These are phyloP conservation scores for Thereva unica DNA, from an alignment of 2,888 invertebrate species.

Conservation along the genomic window DNA sequence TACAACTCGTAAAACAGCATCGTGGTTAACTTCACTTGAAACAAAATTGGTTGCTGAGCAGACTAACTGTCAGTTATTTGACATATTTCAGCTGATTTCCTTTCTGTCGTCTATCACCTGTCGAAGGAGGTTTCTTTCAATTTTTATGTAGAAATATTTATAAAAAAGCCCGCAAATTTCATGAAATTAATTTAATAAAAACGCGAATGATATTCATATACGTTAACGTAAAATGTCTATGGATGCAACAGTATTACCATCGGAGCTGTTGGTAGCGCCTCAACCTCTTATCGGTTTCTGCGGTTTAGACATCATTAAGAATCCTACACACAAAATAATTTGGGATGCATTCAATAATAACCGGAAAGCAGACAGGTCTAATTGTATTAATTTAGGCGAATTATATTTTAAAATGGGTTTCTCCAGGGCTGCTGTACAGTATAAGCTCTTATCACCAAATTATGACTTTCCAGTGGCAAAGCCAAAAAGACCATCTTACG, in stretches of 20 bases:
- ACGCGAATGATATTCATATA: slow-evolving; percentile 28
- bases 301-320: slow-evolving; percentile 83
- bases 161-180: not conserved
- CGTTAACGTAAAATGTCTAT: slow-evolving; percentile 59
- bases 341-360: slow-evolving; percentile 92
- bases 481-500: slow-evolving; percentile 86
- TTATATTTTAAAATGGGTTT: not conserved
- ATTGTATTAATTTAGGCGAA: not conserved
- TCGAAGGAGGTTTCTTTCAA: slow-evolving; percentile 12
- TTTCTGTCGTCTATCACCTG: slow-evolving; percentile 30
- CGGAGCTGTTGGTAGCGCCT: slow-evolving; percentile 82
- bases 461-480: slow-evolving; percentile 88
- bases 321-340: slow-evolving; percentile 85
- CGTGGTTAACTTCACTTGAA: slow-evolving; percentile 3
- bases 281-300: slow-evolving; percentile 85
- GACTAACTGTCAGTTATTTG: not conserved
- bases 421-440: slow-evolving; percentile 75
- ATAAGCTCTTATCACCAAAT: slow-evolving; percentile 78
- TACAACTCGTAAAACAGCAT: not conserved
- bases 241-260: slow-evolving; percentile 73
- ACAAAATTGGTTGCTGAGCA: not conserved
- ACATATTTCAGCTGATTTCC: slow-evolving; percentile 39
- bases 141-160: slow-evolving; percentile 20
- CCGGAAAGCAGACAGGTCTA: slow-evolving; percentile 69
- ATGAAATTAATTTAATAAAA: slow-evolving; percentile 6